Percentiles rank a stretch among this genome's conserved stretches.
phyloP scores from a whole-genome alignment of 2,113 vertebrate genomes.

The Kryptolebias marmoratus region DNA sequence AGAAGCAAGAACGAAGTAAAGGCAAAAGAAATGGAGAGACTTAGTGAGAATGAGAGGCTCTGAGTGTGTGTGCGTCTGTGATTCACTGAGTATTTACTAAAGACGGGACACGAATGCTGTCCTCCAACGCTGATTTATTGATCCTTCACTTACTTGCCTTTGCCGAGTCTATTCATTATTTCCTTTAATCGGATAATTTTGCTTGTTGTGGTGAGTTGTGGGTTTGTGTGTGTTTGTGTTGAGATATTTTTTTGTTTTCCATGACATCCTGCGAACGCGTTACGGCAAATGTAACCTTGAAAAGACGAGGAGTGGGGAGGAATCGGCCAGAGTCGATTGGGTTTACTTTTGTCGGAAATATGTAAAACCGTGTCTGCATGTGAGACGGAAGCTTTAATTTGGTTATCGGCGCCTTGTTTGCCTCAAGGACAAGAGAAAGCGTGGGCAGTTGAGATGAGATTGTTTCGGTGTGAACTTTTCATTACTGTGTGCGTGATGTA shows the following conservation, averaged over 20 bases:
- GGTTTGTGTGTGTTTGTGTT: constrained; percentile 35
- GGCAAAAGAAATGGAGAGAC: constrained; percentile 8
- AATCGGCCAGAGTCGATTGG: constrained; percentile 20
- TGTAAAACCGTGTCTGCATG: constrained; percentile 10
- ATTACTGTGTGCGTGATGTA: constrained; percentile 55
- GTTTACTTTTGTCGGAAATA: constrained; percentile 22
- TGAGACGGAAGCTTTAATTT: constrained; percentile 21
- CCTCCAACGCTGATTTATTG: constrained; percentile 40
- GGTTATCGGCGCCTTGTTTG: constrained; percentile 30
- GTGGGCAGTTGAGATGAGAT: constrained; percentile 14
- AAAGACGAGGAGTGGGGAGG: constrained; percentile 8
- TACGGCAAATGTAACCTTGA: constrained; percentile 14
- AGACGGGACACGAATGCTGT: constrained; percentile 27
- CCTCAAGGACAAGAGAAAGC: constrained; percentile 39
- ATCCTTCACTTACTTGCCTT: constrained; percentile 48
- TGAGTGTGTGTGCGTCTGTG: constrained; percentile 55
- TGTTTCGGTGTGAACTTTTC: constrained; percentile 33
- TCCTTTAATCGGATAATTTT: constrained; percentile 14
- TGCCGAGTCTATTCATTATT: constrained; percentile 34
- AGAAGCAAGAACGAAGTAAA: constrained; percentile 6
- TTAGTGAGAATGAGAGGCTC: constrained; percentile 19
- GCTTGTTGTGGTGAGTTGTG: constrained; percentile 42
- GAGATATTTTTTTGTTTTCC: constrained; percentile 8
- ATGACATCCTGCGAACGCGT: constrained; percentile 2
- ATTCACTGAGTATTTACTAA: constrained; percentile 67